These are phyloP conservation scores for Hephaestus fuliginosus DNA, from an alignment of 2,797 vertebrate genomes.

Conservation along the genomic window DNA sequence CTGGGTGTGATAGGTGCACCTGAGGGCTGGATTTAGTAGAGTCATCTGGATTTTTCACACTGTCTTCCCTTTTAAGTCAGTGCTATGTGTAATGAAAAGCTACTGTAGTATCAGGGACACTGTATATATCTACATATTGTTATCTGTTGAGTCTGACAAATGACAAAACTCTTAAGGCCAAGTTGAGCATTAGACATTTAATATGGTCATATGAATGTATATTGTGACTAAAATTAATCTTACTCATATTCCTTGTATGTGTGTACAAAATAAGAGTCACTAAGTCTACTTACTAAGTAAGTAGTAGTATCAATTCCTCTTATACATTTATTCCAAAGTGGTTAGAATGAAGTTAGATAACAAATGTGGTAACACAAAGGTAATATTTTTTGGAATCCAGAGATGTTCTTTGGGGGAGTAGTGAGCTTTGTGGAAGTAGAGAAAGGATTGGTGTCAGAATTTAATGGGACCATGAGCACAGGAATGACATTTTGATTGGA, in stretches of 20 bases:
- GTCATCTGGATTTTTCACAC: not conserved
- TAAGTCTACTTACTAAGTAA: not conserved
- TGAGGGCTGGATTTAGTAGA: not conserved
- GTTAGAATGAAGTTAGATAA: not conserved
- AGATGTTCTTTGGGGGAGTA: not conserved
- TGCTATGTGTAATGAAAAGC: no score
- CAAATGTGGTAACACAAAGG: not conserved
- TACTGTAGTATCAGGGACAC: not conserved
- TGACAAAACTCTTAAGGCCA: not conserved
- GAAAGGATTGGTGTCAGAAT: constrained; percentile 25
- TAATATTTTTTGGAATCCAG: constrained; percentile 4
- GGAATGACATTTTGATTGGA: constrained; percentile 52
- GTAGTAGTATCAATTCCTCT: not conserved
- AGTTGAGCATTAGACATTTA: no score
- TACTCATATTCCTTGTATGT: no score
- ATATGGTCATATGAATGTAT: not conserved
- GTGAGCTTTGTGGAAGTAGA: not conserved
- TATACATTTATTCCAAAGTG: not conserved
- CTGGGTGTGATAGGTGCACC: constrained; percentile 24
- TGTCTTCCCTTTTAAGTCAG: not conserved
- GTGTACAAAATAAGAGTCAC: no score
- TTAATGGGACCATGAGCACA: not conserved
- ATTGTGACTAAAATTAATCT: no score
- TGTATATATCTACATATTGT: not conserved
- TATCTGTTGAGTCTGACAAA: constrained; percentile 2